These are phyloP conservation scores for Vanessa atalanta DNA, from an alignment of 1,140 invertebrate species.

Conservation along the genomic window DNA sequence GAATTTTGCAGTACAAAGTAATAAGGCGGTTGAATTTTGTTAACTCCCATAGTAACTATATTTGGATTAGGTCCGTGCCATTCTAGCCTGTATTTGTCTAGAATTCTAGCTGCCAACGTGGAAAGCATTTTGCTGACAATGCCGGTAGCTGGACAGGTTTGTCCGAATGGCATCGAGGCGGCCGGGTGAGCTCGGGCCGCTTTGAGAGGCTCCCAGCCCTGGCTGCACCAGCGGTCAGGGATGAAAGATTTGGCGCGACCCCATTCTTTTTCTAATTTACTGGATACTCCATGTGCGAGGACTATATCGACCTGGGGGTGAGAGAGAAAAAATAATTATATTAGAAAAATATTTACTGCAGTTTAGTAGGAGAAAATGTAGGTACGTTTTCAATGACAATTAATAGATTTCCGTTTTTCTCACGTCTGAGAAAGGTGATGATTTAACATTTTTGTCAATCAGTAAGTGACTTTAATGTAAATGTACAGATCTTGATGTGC, in stretches of 20 bases:
- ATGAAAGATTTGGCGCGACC: slow-evolving; percentile 65
- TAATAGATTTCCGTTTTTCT: too few species aligned
- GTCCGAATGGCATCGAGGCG: slow-evolving; percentile 63
- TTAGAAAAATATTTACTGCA: background rate
- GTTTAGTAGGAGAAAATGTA: too few species aligned
- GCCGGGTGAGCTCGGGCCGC: slow-evolving; percentile 59
- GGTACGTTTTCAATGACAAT: too few species aligned
- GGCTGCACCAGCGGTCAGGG: slow-evolving; percentile 65
- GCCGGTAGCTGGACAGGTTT: slow-evolving; percentile 59
- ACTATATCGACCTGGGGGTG: slow-evolving; percentile 69
- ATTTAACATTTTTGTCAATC: too few species aligned
- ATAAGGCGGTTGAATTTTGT: slow-evolving; percentile 65
- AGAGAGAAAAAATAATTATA: background rate
- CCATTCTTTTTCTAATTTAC: slow-evolving; percentile 65
- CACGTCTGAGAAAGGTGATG: too few species aligned
- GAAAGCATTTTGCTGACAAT: slow-evolving; percentile 54
- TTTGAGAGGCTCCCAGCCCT: slow-evolving; percentile 60
- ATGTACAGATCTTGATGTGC: too few species aligned
- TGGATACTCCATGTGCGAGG: slow-evolving; percentile 66
- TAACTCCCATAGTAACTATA: slow-evolving; percentile 55
- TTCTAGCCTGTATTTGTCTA: slow-evolving; percentile 68
- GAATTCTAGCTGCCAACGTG: slow-evolving; percentile 49
- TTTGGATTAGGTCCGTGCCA: slow-evolving; percentile 67
- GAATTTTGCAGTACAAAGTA: slow-evolving; percentile 73
- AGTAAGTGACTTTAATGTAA: too few species aligned